A percentile compares a stretch with the other conserved stretches of the same genome.
These are phyloP conservation scores for Phoeniculus purpureus DNA, from an alignment of 2,797 vertebrate species.

Conservation along the genomic window DNA sequence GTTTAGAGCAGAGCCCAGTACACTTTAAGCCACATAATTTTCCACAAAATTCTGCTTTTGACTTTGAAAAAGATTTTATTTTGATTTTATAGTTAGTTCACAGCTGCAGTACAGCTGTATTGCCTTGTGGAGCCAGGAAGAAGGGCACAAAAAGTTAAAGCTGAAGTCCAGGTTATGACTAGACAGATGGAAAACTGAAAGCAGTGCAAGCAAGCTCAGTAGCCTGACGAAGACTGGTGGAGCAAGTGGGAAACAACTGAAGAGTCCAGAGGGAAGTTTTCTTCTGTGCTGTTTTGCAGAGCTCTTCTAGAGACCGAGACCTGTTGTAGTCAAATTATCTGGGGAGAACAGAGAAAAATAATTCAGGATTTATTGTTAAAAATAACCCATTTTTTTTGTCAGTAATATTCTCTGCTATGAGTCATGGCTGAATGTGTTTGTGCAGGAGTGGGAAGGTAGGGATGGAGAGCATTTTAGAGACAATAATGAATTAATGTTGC, in stretches of 20 bases:
- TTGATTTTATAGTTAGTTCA: not conserved
- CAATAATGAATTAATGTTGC: conserved; percentile 53
- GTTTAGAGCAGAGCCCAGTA: not conserved
- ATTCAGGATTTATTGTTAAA: conserved; percentile 29
- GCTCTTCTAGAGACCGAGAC: not conserved
- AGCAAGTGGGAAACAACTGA: not conserved
- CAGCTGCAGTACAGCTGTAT: not conserved
- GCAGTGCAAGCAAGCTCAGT: fast-evolving
- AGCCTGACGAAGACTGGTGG: not conserved
- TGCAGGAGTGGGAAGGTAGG: not conserved
- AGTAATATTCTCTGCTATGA: conserved; percentile 12
- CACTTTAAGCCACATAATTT: not conserved
- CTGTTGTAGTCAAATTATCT: conserved; percentile 10
- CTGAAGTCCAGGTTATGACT: not conserved
- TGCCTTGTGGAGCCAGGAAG: not conserved
- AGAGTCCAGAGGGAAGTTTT: not conserved
- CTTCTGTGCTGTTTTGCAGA: not conserved
- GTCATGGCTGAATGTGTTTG: conserved; percentile 40
- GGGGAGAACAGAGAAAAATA: conserved; percentile 5
- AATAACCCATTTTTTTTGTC: conserved; percentile 48
- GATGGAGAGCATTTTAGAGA: conserved; percentile 31
- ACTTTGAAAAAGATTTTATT: not conserved
- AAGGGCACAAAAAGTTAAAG: not conserved
- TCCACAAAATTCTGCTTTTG: not conserved
- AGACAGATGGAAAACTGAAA: not conserved